A percentile compares a stretch with the other conserved stretches of the same genome.
phyloP scores from a whole-genome alignment of 2,797 vertebrate species.

The Diglossa cyanea region DNA sequence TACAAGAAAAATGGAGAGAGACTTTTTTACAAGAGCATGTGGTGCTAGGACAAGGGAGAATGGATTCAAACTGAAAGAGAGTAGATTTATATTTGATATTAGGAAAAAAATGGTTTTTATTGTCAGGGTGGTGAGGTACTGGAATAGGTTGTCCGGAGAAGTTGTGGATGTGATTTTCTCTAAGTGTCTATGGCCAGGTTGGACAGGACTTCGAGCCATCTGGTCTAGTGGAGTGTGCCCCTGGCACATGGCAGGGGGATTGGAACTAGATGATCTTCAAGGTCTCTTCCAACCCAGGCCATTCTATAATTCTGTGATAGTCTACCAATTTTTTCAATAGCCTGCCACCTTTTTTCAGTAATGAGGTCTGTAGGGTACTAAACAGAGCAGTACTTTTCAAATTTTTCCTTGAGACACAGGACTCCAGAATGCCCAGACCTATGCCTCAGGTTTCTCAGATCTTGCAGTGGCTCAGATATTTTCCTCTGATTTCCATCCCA shows the following conservation, averaged over 20 bases:
- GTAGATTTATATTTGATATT: background rate
- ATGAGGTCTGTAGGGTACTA: background rate
- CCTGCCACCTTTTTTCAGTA: background rate
- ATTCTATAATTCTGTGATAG: background rate
- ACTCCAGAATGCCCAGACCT: background rate
- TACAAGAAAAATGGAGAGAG: background rate
- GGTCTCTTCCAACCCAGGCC: background rate
- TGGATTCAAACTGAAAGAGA: background rate
- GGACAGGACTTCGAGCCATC: background rate
- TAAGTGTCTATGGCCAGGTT: background rate
- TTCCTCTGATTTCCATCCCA: background rate
- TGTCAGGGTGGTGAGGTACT: background rate
- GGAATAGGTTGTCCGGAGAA: background rate
- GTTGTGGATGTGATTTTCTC: background rate
- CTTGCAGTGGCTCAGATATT: background rate
- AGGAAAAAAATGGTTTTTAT: background rate
- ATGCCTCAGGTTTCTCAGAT: background rate
- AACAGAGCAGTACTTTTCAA: background rate
- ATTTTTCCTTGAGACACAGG: background rate
- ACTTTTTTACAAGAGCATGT: background rate
- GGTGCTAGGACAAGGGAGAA: background rate
- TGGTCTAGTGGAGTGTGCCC: background rate
- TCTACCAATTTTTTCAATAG: background rate
- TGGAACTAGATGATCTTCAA: background rate
- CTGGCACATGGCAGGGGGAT: no score